A percentile compares a stretch with the other conserved stretches of the same genome.
Evolutionary conservation across 2,113 vertebrate species (phyloP).

Genomic region (Entomyzon cyanotis): DNA sequence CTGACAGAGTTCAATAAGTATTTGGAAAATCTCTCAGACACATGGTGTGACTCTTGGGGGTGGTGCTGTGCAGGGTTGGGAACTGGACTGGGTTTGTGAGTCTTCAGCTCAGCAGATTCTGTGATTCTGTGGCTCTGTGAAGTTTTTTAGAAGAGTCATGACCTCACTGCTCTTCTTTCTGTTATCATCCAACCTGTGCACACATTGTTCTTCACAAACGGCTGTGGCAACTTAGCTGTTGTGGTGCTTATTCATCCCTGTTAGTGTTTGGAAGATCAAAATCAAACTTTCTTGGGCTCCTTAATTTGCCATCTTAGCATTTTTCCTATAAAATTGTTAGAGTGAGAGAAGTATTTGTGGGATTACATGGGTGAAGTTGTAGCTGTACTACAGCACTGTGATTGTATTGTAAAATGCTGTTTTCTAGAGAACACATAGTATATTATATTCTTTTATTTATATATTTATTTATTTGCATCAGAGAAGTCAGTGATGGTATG

Average conservation of each 20-base stretch:
- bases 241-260: neutral
- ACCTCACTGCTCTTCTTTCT: neutral
- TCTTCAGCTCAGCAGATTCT: neutral
- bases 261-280: neutral
- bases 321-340: neutral
- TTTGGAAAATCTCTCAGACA: neutral
- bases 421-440: neutral
- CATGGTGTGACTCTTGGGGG: neutral
- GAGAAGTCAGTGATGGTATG: neutral
- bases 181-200: neutral
- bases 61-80: accelerated
- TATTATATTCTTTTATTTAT: neutral
- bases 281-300: neutral
- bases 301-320: neutral
- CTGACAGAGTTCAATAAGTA: accelerated
- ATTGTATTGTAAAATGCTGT: neutral
- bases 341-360: neutral
- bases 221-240: neutral
- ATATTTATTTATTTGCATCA: neutral
- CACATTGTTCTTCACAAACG: neutral
- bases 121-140: neutral
- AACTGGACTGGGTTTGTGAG: accelerated
- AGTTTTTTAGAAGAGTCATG: no score
- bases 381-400: neutral
- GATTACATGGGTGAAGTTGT: neutral